Evolutionary conservation across 2,113 vertebrate genomes (phyloP).

Genomic region (Peromyscus maniculatus): DNA sequence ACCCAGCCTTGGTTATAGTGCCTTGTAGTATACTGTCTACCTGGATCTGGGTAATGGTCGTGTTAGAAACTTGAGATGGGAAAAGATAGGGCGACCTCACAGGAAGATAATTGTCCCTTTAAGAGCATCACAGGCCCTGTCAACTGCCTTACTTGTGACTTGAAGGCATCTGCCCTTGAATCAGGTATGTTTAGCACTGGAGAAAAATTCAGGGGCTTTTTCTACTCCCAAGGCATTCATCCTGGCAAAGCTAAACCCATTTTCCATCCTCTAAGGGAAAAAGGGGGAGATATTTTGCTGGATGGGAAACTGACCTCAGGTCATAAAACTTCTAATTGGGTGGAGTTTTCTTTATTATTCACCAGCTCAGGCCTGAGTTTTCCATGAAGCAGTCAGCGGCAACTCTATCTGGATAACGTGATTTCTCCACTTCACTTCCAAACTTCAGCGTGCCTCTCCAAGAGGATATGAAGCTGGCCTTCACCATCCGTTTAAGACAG

Average conservation of each 20-base stretch:
- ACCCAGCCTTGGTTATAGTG: neutral
- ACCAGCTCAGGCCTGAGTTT: neutral
- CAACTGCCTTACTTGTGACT: neutral
- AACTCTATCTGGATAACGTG: neutral
- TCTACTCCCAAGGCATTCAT: neutral
- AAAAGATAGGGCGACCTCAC: conserved; percentile 16
- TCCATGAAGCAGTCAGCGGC: neutral
- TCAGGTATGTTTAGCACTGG: neutral
- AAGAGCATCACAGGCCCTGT: neutral
- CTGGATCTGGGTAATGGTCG: neutral
- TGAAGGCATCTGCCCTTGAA: neutral
- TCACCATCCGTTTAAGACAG: conserved; percentile 52
- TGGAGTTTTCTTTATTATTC: conserved; percentile 1
- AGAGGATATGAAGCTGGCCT: neutral
- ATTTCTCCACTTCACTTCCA: neutral
- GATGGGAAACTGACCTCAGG: neutral
- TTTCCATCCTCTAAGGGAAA: neutral
- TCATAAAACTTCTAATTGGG: neutral
- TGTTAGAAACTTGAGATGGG: conserved; percentile 22
- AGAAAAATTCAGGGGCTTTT: conserved; percentile 15
- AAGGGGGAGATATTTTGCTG: neutral
- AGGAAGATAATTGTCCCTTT: neutral
- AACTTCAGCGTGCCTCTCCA: neutral
- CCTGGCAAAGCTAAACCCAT: neutral
- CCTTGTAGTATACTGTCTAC: neutral